A percentile compares a stretch with the other conserved stretches of the same genome.
Evolutionary conservation across 2,113 vertebrate species (phyloP).

Genomic region (Osmerus eperlanus): DNA sequence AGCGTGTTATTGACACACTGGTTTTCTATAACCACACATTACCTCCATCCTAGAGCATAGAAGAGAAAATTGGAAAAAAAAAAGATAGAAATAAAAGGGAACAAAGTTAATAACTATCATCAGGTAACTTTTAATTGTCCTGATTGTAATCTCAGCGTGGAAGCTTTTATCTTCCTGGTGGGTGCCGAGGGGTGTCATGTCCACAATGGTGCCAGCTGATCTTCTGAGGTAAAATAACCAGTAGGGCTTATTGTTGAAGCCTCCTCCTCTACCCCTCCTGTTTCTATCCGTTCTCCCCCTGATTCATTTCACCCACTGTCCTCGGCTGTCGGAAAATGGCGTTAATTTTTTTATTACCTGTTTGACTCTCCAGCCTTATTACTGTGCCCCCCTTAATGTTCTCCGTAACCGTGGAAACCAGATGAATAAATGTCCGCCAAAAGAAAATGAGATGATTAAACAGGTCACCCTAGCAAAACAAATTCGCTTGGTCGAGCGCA

Average conservation of each 20-base stretch:
- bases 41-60: slow-evolving; percentile 49
- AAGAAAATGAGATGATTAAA: slow-evolving; percentile 99
- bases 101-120: slow-evolving; percentile 71
- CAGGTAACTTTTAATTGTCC: slow-evolving; percentile 71
- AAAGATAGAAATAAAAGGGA: slow-evolving; percentile 52
- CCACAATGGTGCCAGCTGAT: slow-evolving; percentile 73
- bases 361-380: slow-evolving; percentile 99
- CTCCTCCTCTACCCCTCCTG: slow-evolving; percentile 30
- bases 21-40: slow-evolving; percentile 43
- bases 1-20: slow-evolving; percentile 59
- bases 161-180: slow-evolving; percentile 67
- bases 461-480: slow-evolving; percentile 99
- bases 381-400: slow-evolving; percentile 99
- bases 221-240: slow-evolving; percentile 79
- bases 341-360: slow-evolving; percentile 99
- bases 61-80: slow-evolving; percentile 23
- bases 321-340: slow-evolving; percentile 89
- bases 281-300: no score
- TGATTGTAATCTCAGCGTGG: slow-evolving; percentile 73
- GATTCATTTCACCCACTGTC: slow-evolving; percentile 87
- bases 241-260: slow-evolving; percentile 74
- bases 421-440: slow-evolving; percentile 98
- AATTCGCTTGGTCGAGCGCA: slow-evolving; percentile 86
- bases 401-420: slow-evolving; percentile 99
- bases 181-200: slow-evolving; percentile 73